phyloP scores from a whole-genome alignment of 2,113 vertebrate genomes.

The Polypterus senegalus region DNA sequence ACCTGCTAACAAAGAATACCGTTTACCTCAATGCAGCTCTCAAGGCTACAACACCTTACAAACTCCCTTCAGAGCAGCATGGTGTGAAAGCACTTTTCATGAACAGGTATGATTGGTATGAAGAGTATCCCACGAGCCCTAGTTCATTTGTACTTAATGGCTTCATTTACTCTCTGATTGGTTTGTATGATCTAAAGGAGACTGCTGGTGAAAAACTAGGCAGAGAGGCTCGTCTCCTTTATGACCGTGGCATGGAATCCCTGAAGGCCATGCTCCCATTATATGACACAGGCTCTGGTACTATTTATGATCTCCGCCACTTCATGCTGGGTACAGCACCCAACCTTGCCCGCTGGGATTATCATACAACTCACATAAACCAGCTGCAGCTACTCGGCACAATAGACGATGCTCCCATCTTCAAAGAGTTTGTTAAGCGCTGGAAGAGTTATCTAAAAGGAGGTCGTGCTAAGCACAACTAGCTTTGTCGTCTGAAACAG shows the following conservation, averaged over 20 bases:
- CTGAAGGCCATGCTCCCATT: conserved; percentile 92
- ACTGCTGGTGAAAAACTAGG: conserved; percentile 75
- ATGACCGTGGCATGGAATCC: conserved; percentile 80
- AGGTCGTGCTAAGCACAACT: conserved; percentile 93
- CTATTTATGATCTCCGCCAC: conserved; percentile 91
- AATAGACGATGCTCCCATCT: conserved; percentile 73
- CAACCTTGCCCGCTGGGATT: conserved; percentile 97
- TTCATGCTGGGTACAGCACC: conserved; percentile 84
- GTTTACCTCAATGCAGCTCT: conserved; percentile 73
- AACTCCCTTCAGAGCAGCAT: conserved; percentile 70
- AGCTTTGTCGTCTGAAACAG: conserved; percentile 35
- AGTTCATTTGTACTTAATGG: conserved; percentile 95
- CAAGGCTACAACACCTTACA: conserved; percentile 74
- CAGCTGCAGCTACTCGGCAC: conserved; percentile 88
- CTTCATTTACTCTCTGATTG: conserved; percentile 91
- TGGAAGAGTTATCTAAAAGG: conserved; percentile 96
- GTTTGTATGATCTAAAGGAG: conserved; percentile 84
- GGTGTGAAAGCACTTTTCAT: conserved; percentile 92
- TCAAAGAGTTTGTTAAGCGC: conserved; percentile 77
- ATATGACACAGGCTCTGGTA: conserved; percentile 88
- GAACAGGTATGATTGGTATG: conserved; percentile 90
- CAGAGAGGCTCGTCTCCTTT: conserved; percentile 65
- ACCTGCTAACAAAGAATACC: conserved; percentile 77
- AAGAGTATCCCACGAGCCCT: conserved; percentile 89
- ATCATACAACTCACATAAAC: conserved; percentile 98